Base-by-base conservation (phyloP, 2,113 vertebrate genomes). In the Pygoscelis adeliae region DNA sequence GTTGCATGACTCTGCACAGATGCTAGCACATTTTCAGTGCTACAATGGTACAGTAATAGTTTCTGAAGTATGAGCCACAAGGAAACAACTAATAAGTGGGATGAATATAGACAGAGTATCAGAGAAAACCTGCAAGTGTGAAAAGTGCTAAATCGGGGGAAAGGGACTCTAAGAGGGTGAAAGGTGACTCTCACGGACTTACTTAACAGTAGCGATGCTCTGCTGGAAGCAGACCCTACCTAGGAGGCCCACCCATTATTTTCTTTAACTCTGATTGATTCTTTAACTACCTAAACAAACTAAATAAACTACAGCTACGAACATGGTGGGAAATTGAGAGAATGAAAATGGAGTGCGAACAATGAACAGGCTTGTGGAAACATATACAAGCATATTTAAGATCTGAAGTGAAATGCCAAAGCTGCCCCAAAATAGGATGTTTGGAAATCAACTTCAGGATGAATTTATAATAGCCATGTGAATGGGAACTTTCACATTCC, bases 241-340 rank as follows among this genome's bases (percentile, higher is more conserved):
- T 26, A 71, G 40, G 22, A 63, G 13, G 18, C 69, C 21, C 56
- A 83, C 7, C 6, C 4, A 13, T 67, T 40, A 42, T 42, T 78
- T 87, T 42, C 66, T 47, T 70, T 76, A 91, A 55, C 22, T 70
- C 30, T 9, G 22, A 77, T 4, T 13, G 32, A 87, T 38, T 89
- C 78, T 77, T 69, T 62, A 92, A 55, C n/a, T 53, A 30, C 13
- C 52, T 72, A 72, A 83, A 65, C n/a, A 78, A 56, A 29, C 25
- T 2, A 25, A 20, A 79, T 14, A 44, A 89, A 72, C 40, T 16
- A 21, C 1, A 87, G 23, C 40, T 61, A 66, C 30, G 87, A 53
- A 90, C 21, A 5, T 0, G 7, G 26, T 5, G 10, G 53, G 67
- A 71, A 81, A 87, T 0, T 0, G 66, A 85, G 4, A 3, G 20